Evolutionary conservation across 2,113 vertebrate species (phyloP).

Genomic region (Centropus unirufus): DNA sequence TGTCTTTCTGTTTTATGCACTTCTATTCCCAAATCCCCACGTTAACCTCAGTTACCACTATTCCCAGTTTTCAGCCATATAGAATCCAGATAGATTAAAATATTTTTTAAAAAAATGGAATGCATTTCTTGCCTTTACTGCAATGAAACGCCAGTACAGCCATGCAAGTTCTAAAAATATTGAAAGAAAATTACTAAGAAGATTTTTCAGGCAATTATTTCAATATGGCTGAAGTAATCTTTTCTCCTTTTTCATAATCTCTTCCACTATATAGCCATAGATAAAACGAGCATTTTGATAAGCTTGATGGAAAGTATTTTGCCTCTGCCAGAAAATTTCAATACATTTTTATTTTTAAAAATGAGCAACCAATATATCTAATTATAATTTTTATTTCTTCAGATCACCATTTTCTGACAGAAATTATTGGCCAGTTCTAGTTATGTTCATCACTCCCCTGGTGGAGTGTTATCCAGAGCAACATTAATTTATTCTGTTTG

Average conservation of each 20-base stretch:
- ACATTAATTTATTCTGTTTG: constrained; percentile 1
- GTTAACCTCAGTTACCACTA: neutral
- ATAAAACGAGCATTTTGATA: neutral
- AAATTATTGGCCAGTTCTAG: neutral
- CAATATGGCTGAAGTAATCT: neutral
- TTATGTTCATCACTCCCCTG: neutral
- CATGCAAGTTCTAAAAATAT: neutral
- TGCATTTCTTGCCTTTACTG: neutral
- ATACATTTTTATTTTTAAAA: neutral
- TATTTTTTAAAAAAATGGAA: neutral
- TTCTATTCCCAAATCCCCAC: neutral
- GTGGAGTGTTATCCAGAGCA: neutral
- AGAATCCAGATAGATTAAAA: neutral
- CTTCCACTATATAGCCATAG: neutral
- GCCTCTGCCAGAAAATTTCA: neutral
- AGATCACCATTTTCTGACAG: neutral
- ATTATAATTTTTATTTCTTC: neutral
- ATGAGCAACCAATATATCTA: neutral
- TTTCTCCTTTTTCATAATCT: neutral
- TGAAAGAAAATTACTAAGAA: neutral
- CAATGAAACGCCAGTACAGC: neutral
- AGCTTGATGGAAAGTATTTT: neutral
- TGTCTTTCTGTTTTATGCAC: neutral
- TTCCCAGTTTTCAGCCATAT: neutral
- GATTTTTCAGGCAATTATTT: neutral